Base-by-base conservation (phyloP, 2,113 vertebrate species). In the Lepus americanus region DNA sequence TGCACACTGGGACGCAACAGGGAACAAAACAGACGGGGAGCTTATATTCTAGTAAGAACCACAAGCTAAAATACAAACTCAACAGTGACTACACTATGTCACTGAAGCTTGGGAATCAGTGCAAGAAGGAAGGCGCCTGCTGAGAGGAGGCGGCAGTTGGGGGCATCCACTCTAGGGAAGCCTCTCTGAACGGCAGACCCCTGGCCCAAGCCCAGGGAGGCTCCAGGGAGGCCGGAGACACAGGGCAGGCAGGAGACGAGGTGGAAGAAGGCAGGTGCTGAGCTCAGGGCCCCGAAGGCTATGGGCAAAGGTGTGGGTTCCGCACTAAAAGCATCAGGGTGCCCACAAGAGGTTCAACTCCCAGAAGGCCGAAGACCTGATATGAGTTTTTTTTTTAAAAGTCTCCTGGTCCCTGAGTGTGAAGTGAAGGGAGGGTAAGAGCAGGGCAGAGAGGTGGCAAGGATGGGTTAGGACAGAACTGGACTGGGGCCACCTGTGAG, bases 41-140 rank as follows among this genome's bases (percentile, higher is more conserved):
- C 29, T 61, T 70, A 86, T 1, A 19, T 55, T 33, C 29, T n/a
- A 59, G 9, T 13, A 89, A 80, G 39, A 87, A 94, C 61, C 31
- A 67, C 2, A 33, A 7, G 39, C 78, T 74, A 33, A 88, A 89
- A 33, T 44, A 51, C 20, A 83, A 69, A 86, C 78, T 82, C 2
- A 69, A 92, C 81, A 83, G 55, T 74, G 74, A 93, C 64, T 87
- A 77, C 90, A 67, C 44, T 31, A 81, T 49, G 22, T 76, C 6
- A 73, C 0, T 78, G 23, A 70, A 76, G 51, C 77, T 25, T 13
- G 23, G 55, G 69, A 78, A 33, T 70, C 76, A 82, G 63, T 4
- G 2, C n/a, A 84, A 49, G 25, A 63, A 84, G 82, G 74, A 79
- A 83, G 76, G 7, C 33, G 29, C 17, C 36, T 3, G 27, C 51